A percentile compares a stretch with the other conserved stretches of the same genome.
phyloP scores from a whole-genome alignment of 2,797 vertebrate genomes.

The Cossypha polioptera region DNA sequence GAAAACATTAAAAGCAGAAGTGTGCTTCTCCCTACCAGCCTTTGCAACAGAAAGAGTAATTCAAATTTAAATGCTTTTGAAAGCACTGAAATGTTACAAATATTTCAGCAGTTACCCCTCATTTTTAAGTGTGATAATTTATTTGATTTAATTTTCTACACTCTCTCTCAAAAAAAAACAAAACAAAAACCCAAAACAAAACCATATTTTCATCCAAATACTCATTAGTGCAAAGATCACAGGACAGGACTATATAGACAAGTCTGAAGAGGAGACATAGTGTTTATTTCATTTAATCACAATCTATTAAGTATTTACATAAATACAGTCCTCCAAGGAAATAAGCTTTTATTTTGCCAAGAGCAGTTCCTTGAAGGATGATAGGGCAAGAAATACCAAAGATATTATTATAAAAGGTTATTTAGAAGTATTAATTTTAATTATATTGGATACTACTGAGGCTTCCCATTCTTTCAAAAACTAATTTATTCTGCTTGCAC shows the following conservation, averaged over 20 bases:
- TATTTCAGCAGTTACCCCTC: not conserved
- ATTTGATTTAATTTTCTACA: not conserved
- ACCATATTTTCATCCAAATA: not conserved
- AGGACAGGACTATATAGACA: not conserved
- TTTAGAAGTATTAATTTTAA: not conserved
- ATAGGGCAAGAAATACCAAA: not conserved
- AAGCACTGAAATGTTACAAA: not conserved
- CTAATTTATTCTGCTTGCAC: not conserved
- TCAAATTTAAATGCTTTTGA: not conserved
- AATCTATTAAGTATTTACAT: conserved; percentile 29
- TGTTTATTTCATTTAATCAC: conserved; percentile 22
- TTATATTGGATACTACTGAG: not conserved
- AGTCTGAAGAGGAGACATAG: not conserved
- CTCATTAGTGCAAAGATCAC: not conserved
- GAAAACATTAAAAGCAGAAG: not conserved
- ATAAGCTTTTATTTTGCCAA: not conserved
- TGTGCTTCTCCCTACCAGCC: not conserved
- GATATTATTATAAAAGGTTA: not conserved
- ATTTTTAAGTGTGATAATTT: not conserved
- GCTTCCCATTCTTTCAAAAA: not conserved
- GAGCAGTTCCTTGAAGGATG: not conserved
- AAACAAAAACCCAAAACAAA: accelerated
- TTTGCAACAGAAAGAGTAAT: not conserved
- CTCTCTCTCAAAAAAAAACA: not conserved
- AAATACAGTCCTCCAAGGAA: conserved; percentile 6